A percentile compares a stretch with the other conserved stretches of the same genome.
phyloP scores from a whole-genome alignment of 2,888 invertebrate genomes.

The Drosophila eohydei region DNA sequence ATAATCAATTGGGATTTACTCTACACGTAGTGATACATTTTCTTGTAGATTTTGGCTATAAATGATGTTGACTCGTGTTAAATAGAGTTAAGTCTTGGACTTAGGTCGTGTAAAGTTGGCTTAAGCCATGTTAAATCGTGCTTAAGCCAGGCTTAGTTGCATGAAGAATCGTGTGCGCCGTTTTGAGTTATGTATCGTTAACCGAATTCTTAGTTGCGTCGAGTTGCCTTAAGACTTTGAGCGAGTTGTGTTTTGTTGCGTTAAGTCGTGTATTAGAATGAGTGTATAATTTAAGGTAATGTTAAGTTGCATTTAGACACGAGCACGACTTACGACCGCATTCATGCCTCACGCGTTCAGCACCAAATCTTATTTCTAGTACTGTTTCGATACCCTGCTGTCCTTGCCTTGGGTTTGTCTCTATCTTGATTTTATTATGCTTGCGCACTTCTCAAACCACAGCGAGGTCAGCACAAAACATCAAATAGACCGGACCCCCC shows the following conservation, averaged over 20 bases:
- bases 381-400: constrained; percentile 15
- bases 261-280: no score
- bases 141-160: neutral
- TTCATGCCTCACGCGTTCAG: neutral
- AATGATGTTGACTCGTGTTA: neutral
- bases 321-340: neutral
- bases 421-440: constrained; percentile 80
- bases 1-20: no score
- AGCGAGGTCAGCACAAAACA: constrained; percentile 79
- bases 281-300: neutral
- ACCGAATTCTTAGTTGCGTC: neutral
- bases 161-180: neutral
- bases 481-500: constrained; percentile 66
- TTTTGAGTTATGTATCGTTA: neutral
- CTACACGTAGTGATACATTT: neutral
- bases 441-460: constrained; percentile 74
- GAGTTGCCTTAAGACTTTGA: neutral
- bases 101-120: neutral
- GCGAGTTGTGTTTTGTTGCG: neutral
- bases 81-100: neutral
- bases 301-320: neutral
- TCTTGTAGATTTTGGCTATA: neutral
- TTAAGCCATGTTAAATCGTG: neutral
- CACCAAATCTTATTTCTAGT: constrained; percentile 2
- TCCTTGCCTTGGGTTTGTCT: constrained; percentile 36